Base-by-base conservation (phyloP, 2,888 invertebrate genomes). In the Callinectes sapidus region DNA sequence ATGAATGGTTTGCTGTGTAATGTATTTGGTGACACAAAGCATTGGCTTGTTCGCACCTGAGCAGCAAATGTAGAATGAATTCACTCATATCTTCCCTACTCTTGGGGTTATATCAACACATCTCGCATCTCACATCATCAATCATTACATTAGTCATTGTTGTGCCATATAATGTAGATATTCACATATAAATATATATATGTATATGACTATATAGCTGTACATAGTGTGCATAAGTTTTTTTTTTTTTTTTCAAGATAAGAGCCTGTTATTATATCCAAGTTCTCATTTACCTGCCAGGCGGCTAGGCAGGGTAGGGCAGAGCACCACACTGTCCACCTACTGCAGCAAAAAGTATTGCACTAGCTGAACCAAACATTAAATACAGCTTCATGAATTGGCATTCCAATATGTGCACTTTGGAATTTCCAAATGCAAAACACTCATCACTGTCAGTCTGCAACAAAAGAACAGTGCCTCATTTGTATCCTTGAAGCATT, bases 221-320 rank as follows among this genome's bases (percentile, higher is more conserved):
- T 92, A 92, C 87, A 92, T 92, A 92, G 92, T 90, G 90, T 92
- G 90, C 32, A 89, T 87, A 90, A n/a, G 88, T 92, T 92, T 92
- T 92, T 92, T n/a, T n/a, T n/a, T n/a, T n/a, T n/a, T n/a, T n/a
- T n/a, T n/a, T n/a, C n/a, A 90, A 87, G 55, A 90, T 87, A 90
- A 90, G 88, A 92, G 90, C 77, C 92, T 90, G 55, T 92, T 92
- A 90, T 6, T 71, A 71, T 71, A 10, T 71, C 8, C n/a, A n/a
- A 71, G 71, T 71, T 28, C 18, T n/a, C 39, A 39, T 86, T 86
- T 13, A 23, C 39, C 86, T n/a, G 71, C 71, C 71, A 71, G 71
- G 71, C 71, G 71, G 71, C 71, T 61, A 5, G 61, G 28, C 71
- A 71, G 8, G 61, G 28, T 28, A 71, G 8, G 28, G 71, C 71